Percentiles rank a stretch among this genome's conserved stretches.
Conservation (phyloP, 2,113 vertebrate species). For the Stomatorhinus ivindoensis region DNA sequence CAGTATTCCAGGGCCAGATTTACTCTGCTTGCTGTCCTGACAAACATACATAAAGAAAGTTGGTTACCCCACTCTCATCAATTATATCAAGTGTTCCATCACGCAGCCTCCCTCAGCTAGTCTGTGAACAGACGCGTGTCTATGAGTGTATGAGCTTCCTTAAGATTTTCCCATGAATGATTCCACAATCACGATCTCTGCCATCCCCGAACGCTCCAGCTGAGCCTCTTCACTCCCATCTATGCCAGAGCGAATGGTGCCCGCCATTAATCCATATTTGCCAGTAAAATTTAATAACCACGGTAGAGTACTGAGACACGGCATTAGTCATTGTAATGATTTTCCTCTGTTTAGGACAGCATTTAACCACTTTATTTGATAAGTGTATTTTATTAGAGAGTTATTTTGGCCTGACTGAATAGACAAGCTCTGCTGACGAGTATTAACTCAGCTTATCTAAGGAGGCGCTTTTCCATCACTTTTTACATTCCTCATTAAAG, state of each 20-base stretch:
- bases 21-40: neutral
- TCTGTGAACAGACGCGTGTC: neutral
- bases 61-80: neutral
- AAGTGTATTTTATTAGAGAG: neutral
- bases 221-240: neutral
- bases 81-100: neutral
- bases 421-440: neutral
- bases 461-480: neutral
- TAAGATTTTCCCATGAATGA: neutral
- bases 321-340: neutral
- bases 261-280: neutral
- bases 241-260: neutral
- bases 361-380: neutral
- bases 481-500: neutral
- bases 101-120: neutral
- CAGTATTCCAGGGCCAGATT: neutral
- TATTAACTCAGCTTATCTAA: neutral
- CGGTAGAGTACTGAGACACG: neutral
- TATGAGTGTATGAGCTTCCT: neutral
- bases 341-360: neutral
- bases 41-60: neutral
- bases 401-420: neutral
- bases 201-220: neutral
- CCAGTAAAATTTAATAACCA: neutral
- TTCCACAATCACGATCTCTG: neutral